Conservation (phyloP, 2,113 vertebrate genomes). For the Cisticola juncidis region DNA sequence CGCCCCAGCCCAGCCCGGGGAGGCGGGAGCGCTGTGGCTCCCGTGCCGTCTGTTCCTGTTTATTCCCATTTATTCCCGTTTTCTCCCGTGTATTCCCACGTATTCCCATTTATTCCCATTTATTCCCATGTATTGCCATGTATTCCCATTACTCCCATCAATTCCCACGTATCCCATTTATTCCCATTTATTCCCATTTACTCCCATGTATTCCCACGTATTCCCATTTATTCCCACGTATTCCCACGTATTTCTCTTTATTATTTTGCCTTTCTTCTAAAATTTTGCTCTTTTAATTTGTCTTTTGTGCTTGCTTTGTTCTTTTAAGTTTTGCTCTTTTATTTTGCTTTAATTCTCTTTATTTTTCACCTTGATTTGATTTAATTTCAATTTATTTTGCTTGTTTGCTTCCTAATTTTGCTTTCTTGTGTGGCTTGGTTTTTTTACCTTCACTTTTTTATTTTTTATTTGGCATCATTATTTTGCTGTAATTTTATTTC, state of each 20-base stretch:
- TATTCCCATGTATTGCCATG: not conserved
- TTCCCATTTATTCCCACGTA: rapidly evolving
- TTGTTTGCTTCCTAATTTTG: not conserved
- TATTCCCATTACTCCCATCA: not conserved
- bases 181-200: not conserved
- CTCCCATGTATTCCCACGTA: rapidly evolving
- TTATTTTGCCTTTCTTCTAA: not conserved
- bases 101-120: not conserved
- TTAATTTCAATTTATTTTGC: not conserved
- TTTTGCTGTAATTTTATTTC: not conserved
- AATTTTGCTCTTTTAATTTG: not conserved
- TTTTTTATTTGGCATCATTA: not conserved
- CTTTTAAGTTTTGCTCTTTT: not conserved
- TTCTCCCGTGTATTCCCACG: not conserved
- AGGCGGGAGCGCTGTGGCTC: not conserved
- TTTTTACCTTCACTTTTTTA: not conserved
- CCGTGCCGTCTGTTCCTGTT: not conserved
- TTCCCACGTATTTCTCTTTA: not conserved
- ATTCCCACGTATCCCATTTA: rapidly evolving
- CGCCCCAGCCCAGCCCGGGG: not conserved
- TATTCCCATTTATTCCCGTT: too few species aligned
- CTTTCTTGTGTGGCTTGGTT: too few species aligned
- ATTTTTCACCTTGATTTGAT: not conserved
- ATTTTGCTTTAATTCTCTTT: not conserved
- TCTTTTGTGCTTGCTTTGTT: not conserved